Evolutionary conservation across 2,113 vertebrate species (phyloP).

Genomic region (Hippocampus mohnikei): DNA sequence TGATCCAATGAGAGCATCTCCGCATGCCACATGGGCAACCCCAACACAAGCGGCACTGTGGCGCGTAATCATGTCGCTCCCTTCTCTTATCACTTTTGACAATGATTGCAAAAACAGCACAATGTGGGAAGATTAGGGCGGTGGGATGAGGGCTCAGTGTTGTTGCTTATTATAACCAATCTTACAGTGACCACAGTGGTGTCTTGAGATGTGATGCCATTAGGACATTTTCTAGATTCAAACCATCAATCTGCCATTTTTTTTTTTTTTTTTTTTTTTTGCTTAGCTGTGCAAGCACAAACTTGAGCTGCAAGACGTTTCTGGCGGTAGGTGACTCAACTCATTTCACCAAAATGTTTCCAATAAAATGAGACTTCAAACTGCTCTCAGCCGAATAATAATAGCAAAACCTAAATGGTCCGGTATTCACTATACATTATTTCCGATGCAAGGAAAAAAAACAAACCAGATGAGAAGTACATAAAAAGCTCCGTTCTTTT

Average conservation of each 20-base stretch:
- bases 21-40: conserved; percentile 14
- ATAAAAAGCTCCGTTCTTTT: neutral
- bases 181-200: neutral
- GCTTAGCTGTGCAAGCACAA: too few relatives aligned
- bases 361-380: too few relatives aligned
- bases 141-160: neutral
- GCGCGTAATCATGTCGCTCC: neutral
- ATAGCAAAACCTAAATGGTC: too few relatives aligned
- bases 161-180: neutral
- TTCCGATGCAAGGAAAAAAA: too few relatives aligned
- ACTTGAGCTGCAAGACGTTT: neutral
- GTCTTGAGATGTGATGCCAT: too few relatives aligned
- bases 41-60: conserved; percentile 4
- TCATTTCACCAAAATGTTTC: too few relatives aligned
- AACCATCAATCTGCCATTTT: too few relatives aligned
- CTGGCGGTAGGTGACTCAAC: neutral
- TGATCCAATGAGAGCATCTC: conserved; percentile 45
- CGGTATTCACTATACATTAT: too few relatives aligned
- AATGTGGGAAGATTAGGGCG: neutral
- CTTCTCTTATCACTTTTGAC: neutral
- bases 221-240: too few relatives aligned
- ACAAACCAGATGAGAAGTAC: neutral
- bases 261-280: too few relatives aligned
- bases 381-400: too few relatives aligned
- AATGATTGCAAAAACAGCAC: neutral